These are phyloP conservation scores for Mastomys natalensis DNA, from an alignment of 2,113 vertebrate species.

Conservation along the genomic window DNA sequence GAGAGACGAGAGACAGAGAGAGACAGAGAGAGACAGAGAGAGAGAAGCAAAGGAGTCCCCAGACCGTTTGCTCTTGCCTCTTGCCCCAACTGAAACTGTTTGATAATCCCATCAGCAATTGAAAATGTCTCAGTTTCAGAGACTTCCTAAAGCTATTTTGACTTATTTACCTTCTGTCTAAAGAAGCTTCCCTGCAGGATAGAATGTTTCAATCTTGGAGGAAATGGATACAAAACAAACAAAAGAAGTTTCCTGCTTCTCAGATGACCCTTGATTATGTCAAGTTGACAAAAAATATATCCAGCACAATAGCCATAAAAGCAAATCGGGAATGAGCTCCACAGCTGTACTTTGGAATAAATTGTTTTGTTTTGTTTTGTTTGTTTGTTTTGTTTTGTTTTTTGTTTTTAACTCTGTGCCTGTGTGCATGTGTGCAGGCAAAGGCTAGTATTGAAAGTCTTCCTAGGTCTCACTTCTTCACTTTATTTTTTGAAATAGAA, in stretches of 20 bases:
- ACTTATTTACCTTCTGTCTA: background rate
- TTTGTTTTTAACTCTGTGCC: background rate
- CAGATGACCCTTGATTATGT: background rate
- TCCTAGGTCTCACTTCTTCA: background rate
- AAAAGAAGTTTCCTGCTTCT: no score
- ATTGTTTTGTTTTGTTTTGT: background rate
- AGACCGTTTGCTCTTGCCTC: no score
- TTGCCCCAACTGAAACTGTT: no score
- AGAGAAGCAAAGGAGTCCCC: no score
- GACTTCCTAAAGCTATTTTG: background rate
- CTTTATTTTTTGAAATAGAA: background rate
- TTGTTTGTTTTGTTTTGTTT: no score
- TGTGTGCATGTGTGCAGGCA: background rate
- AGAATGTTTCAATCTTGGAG: background rate
- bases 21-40: no score
- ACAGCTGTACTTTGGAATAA: background rate
- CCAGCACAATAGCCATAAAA: background rate
- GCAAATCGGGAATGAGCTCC: conserved; percentile 26
- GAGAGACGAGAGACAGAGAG: no score
- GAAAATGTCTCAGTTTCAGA: background rate
- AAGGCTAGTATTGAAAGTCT: background rate
- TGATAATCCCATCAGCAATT: no score
- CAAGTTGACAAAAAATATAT: background rate
- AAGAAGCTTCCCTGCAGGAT: background rate
- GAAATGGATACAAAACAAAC: background rate